These are phyloP conservation scores for Drosophila prosaltans DNA, from an alignment of 1,140 invertebrate species.

Conservation along the genomic window DNA sequence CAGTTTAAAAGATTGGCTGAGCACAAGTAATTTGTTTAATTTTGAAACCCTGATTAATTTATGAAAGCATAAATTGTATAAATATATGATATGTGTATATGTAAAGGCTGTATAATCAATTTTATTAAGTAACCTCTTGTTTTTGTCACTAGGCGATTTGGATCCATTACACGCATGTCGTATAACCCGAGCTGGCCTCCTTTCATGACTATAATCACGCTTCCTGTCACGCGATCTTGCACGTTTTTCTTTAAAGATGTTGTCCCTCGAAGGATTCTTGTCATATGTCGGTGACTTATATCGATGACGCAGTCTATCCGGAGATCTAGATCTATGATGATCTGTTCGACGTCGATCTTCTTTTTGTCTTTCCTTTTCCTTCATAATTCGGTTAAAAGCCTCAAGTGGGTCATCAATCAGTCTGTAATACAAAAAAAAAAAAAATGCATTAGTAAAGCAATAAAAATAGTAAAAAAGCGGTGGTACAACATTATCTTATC, in stretches of 20 bases:
- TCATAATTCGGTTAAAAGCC: conserved; percentile 92
- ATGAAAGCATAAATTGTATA: conserved; percentile 3
- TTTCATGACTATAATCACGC: conserved; percentile 65
- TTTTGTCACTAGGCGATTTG: conserved; percentile 71
- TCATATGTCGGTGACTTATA: conserved; percentile 63
- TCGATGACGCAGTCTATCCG: conserved; percentile 62
- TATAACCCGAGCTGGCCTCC: conserved; percentile 36
- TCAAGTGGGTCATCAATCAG: conserved; percentile 92
- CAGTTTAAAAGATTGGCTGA: background rate
- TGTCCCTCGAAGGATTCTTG: conserved; percentile 49
- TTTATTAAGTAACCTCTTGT: conserved; percentile 59
- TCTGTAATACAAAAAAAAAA: conserved; percentile 77
- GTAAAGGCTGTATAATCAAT: conserved; percentile 30
- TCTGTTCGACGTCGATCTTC: conserved; percentile 84
- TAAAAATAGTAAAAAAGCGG: no score
- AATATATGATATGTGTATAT: conserved; percentile 26
- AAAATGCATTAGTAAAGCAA: background rate
- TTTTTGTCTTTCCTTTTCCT: conserved; percentile 91
- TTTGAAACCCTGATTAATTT: conserved; percentile 8
- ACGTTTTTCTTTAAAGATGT: conserved; percentile 55
- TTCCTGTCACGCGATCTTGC: conserved; percentile 67
- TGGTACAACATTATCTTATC: no score
- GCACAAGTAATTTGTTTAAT: background rate
- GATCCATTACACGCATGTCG: conserved; percentile 59
- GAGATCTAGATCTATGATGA: conserved; percentile 69